Evolutionary conservation across 2,797 vertebrate species (phyloP), one percentile per base, ranked within the genome.

Genomic region (Sebastes nivosus): DNA sequence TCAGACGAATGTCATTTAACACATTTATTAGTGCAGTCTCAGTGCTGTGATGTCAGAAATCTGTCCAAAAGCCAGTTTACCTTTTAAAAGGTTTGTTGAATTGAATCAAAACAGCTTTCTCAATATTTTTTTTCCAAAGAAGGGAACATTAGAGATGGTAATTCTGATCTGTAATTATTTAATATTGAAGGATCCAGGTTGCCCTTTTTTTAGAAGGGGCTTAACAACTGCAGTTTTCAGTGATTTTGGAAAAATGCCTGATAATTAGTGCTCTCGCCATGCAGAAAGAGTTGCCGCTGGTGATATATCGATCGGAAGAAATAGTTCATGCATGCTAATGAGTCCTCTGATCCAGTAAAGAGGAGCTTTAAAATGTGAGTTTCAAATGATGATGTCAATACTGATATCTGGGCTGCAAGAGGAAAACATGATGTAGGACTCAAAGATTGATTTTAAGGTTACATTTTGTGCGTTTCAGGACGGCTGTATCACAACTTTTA

Each of bases 321-420:
- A 86, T 89, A 91, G 86, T 88, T 88, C 85, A 89, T 93, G 89
- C 93, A 95, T 95, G 89, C 92, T 93, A 94, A 94, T 94, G 88
- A 94, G 86, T 84, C 77, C 42, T 82, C 83, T 90, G 90, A 94
- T 93, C 85, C 75, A 90, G 91, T 80, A 87, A 86, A 84, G 75
- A 59, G 76, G 85, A 91, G 82, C 82, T 86, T 87, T 86, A 88
- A 93, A 90, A 87, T 84, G 73, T 34, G 78, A 90, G 81, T 91
- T 92, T 91, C 90, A 85, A 78, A 57, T 83, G 64, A 89, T 84
- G 61, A 79, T 81, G 75, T 92, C 92, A 69, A 89, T 86, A 82
- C 34, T 77, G 77, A 77, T 79, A 80, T 85, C 72, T 69, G 67
- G 55, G 67, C 81, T 78, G 65, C 79, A 66, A 6, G 60, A 85